phyloP scores from a whole-genome alignment of 2,113 vertebrate genomes.

The Trachemys scripta region DNA sequence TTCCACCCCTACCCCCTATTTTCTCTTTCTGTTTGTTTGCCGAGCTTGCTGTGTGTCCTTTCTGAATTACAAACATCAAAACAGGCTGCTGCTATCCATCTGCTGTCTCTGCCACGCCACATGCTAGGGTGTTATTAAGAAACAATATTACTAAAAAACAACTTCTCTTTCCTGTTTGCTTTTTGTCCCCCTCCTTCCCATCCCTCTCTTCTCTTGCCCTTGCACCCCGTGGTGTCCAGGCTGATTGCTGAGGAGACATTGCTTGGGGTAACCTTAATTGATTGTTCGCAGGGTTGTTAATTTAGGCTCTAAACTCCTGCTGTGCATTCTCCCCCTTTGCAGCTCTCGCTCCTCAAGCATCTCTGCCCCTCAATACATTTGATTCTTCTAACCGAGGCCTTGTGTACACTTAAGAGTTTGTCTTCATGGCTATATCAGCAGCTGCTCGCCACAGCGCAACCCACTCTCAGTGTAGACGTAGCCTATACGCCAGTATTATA shows the following conservation, averaged over 20 bases:
- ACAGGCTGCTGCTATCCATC: constrained; percentile 45
- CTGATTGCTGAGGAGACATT: constrained; percentile 55
- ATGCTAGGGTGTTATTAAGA: constrained; percentile 38
- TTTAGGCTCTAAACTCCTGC: constrained; percentile 34
- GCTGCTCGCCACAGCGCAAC: no score
- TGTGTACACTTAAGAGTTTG: no score
- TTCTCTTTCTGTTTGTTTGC: neutral
- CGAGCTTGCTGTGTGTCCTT: neutral
- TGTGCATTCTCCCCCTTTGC: neutral
- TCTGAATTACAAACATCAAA: neutral
- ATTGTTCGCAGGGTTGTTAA: constrained; percentile 33
- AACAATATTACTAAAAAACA: constrained; percentile 58
- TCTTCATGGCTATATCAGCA: no score
- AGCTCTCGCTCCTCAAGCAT: neutral
- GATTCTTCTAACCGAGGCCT: no score
- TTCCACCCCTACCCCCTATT: fast-evolving
- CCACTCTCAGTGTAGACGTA: no score
- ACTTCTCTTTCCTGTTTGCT: constrained; percentile 46
- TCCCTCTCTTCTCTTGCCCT: constrained; percentile 24
- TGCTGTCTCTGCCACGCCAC: neutral
- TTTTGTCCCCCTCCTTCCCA: constrained; percentile 36
- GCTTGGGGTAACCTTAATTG: constrained; percentile 31
- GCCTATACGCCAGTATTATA: no score
- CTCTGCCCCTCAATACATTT: neutral
- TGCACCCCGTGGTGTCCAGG: constrained; percentile 17